Evolutionary conservation across 2,888 invertebrate species (phyloP).

Genomic region (Matsumyia berberina): DNA sequence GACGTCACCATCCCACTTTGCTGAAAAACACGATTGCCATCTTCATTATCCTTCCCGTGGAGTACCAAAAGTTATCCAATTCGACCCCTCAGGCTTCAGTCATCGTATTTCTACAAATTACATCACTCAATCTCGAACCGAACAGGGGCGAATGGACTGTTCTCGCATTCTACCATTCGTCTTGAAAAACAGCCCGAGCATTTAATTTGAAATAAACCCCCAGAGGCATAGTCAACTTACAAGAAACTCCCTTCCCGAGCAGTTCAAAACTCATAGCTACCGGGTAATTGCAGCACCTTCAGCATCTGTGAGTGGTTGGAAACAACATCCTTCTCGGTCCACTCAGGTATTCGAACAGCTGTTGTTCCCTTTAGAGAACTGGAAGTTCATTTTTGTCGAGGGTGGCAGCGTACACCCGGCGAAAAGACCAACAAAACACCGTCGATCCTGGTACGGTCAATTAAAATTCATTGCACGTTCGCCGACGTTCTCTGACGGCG

Average conservation of each 20-base stretch:
- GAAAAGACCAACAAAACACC: not conserved
- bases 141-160: slow-evolving; percentile 17
- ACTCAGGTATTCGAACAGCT: slow-evolving; percentile 60
- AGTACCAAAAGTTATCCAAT: not conserved
- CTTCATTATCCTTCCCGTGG: not conserved
- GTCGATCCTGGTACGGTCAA: slow-evolving; percentile 61
- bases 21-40: too few species aligned
- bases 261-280: slow-evolving; percentile 53
- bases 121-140: slow-evolving; percentile 50
- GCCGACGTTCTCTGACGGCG: slow-evolving; percentile 39
- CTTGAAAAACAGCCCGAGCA: slow-evolving; percentile 58
- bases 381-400: slow-evolving; percentile 57
- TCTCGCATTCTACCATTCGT: not conserved
- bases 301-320: slow-evolving; percentile 53
- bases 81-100: slow-evolving; percentile 18
- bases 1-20: not conserved
- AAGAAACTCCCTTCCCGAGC: slow-evolving; percentile 26
- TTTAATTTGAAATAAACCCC: slow-evolving; percentile 74
- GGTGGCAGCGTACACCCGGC: slow-evolving; percentile 3
- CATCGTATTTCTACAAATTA: slow-evolving; percentile 38
- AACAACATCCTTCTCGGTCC: slow-evolving; percentile 6
- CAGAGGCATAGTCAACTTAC: slow-evolving; percentile 39
- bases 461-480: slow-evolving; percentile 76
- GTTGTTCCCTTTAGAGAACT: slow-evolving; percentile 57
- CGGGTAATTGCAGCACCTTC: slow-evolving; percentile 69